Percentiles rank a stretch among this genome's conserved stretches.
Evolutionary conservation across 2,797 vertebrate species (phyloP).

Genomic region (Lophura swinhoii): DNA sequence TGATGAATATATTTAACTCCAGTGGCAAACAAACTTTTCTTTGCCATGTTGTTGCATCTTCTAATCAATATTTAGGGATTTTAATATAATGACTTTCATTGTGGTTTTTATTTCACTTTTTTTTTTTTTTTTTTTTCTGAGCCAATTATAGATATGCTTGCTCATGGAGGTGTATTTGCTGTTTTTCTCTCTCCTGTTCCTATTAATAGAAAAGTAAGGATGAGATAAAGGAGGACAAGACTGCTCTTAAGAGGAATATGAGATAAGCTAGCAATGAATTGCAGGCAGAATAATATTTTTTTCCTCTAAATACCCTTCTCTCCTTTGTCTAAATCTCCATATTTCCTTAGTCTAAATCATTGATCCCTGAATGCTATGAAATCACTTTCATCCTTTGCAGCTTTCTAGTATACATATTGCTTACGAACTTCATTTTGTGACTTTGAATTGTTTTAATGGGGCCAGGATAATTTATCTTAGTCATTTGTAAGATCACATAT

Average conservation of each 20-base stretch:
- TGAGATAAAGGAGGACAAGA: background rate
- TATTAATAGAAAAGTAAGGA: background rate
- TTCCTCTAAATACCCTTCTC: background rate
- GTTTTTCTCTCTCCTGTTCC: background rate
- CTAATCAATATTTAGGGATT: background rate
- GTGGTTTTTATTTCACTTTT: background rate
- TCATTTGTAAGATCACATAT: background rate
- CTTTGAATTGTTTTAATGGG: background rate
- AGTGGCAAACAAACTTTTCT: background rate
- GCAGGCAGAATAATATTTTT: background rate
- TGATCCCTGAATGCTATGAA: background rate
- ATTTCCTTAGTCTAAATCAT: background rate
- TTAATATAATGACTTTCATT: background rate
- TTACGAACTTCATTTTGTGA: background rate
- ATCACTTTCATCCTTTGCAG: background rate
- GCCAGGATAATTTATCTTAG: background rate
- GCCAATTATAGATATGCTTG: background rate
- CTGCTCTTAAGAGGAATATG: background rate
- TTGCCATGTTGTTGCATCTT: background rate
- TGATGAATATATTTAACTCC: background rate
- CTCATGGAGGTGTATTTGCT: background rate
- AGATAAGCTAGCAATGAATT: background rate
- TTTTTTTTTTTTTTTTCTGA: background rate
- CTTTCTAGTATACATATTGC: background rate
- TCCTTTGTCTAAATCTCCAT: background rate